Base-by-base conservation (phyloP, 2,888 invertebrate genomes). In the Drosophila helvetica region DNA sequence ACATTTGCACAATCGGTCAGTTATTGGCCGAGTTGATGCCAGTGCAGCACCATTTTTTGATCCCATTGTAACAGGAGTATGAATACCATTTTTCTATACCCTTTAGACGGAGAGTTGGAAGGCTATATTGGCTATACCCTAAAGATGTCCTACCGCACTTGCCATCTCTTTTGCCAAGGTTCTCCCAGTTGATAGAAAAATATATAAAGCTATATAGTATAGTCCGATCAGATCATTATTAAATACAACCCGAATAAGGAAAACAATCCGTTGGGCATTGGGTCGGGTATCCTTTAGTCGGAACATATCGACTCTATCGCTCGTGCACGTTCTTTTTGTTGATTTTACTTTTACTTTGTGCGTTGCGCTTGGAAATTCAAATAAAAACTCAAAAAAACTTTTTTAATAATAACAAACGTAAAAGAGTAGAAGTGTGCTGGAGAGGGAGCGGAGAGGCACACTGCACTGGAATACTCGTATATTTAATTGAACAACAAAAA, bases 401-500 rank as follows among this genome's bases (percentile, higher is more conserved):
- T 73, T 78, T 77, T 64, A 76, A 77, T 66, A 73, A 58, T 54
- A 60, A 56, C 70, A 67, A 56, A 51, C 67, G 42, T 18, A 48
- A 56, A 57, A 7, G 45, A 22, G 22, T 6, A 15, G 22, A 9
- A 15, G 59, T 18, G n/a, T 17, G 15, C 27, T 30, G n/a, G 4
- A 10, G 27, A 38, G 22, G 10, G 27, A 15, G 2, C 6, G 4
- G 17, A 22, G 22, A 22, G 27, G 25, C 3, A 43, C 17, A 30
- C 19, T 48, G 48, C 63, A 57, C 57, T 59, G 73, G n/a, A 61
- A 71, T 57, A 53, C 53, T 18, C 38, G 45, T 50, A 69, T 53
- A 67, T 72, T 60, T 76, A 78, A 86, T 86, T 86, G 79, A 86
- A 78, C 71, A 83, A 81, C 71, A 86, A 80, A 80, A 76, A 64